Conservation (phyloP, 2,888 invertebrate species). For the Apoderus coryli region DNA sequence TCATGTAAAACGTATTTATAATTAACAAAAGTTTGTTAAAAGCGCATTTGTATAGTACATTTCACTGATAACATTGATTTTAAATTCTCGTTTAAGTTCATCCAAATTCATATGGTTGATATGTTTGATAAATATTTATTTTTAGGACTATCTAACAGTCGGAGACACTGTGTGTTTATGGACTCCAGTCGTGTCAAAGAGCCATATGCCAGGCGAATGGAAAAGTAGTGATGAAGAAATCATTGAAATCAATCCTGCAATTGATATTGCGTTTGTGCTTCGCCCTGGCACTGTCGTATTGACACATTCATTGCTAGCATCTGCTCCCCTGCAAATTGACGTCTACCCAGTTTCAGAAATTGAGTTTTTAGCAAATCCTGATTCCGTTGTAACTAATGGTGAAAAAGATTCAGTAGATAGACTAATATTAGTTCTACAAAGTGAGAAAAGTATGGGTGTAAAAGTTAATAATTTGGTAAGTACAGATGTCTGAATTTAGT, state of each 20-base stretch:
- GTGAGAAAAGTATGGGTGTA: constrained; percentile 21
- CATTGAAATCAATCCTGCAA: constrained; percentile 26
- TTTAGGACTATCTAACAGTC: constrained; percentile 29
- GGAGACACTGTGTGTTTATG: constrained; percentile 41
- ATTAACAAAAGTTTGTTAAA: too few species aligned
- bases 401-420: constrained; percentile 17
- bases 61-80: too few species aligned
- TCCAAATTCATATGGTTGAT: too few species aligned
- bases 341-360: constrained; percentile 25
- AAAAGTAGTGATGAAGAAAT: constrained; percentile 26
- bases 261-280: constrained; percentile 30
- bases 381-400: constrained; percentile 25
- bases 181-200: constrained; percentile 31
- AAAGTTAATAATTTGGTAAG: constrained; percentile 28
- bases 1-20: too few species aligned
- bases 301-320: constrained; percentile 26
- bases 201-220: constrained; percentile 30
- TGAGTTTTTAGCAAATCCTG: constrained; percentile 19
- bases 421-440: constrained; percentile 25
- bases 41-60: too few species aligned
- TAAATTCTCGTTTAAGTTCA: too few species aligned
- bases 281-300: constrained; percentile 25
- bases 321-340: constrained; percentile 25
- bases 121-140: constrained; percentile 5
- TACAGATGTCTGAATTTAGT: too few species aligned